Evolutionary conservation across 1,140 invertebrate genomes (phyloP).

Genomic region (Conus ventricosus): DNA sequence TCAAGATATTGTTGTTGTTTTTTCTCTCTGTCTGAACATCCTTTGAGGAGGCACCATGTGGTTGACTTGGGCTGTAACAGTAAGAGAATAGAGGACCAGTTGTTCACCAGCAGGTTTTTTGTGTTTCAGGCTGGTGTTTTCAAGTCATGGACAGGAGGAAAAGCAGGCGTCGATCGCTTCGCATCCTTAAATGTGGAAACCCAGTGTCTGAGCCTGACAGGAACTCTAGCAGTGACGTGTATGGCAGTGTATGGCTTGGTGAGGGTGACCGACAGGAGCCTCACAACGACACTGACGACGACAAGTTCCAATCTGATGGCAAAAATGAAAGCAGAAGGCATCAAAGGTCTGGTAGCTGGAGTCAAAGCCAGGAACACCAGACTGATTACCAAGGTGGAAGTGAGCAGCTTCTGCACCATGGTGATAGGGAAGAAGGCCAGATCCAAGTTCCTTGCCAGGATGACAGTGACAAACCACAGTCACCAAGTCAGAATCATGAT

Average conservation of each 20-base stretch:
- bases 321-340: too few species aligned
- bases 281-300: background rate
- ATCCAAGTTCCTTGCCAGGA: background rate
- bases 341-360: too few species aligned
- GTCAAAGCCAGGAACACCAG: too few species aligned
- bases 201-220: background rate
- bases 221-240: background rate
- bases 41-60: too few species aligned
- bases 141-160: background rate
- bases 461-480: background rate
- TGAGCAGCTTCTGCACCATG: background rate
- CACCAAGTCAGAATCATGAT: background rate
- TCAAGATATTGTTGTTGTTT: too few species aligned
- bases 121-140: background rate
- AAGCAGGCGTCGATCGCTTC: background rate
- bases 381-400: background rate
- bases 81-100: too few species aligned
- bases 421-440: background rate
- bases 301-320: too few species aligned
- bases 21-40: too few species aligned
- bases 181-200: background rate
- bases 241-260: background rate
- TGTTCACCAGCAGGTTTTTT: background rate
- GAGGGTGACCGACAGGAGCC: background rate
- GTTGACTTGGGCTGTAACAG: too few species aligned